Evolutionary conservation across 2,113 vertebrate genomes (phyloP).

Genomic region (Sinocyclocheilus anophthalmus): DNA sequence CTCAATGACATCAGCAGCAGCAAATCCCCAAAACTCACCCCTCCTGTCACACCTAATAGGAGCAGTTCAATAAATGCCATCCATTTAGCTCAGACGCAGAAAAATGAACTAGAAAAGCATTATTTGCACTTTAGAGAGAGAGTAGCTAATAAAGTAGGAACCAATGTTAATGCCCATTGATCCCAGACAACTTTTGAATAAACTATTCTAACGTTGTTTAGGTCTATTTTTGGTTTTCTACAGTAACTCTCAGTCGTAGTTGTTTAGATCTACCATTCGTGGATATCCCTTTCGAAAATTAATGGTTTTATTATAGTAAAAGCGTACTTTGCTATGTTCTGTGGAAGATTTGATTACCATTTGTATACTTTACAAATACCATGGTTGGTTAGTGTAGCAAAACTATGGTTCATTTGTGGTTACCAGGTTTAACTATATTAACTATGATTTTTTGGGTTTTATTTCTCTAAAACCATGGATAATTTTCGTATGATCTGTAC

Average conservation of each 20-base stretch:
- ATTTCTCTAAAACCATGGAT: not conserved
- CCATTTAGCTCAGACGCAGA: not conserved
- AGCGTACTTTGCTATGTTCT: not conserved
- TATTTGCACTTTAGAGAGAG: not conserved
- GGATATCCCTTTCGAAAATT: no score
- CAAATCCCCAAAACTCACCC: slow-evolving; percentile 63
- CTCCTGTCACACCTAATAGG: slow-evolving; percentile 23
- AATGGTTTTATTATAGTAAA: not conserved
- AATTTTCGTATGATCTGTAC: not conserved
- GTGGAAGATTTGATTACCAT: no score
- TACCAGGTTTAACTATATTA: not conserved
- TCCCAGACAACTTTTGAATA: not conserved
- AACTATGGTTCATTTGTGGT: no score
- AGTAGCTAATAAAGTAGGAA: not conserved
- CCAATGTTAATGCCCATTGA: not conserved
- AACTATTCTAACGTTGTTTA: not conserved
- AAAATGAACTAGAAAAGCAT: not conserved
- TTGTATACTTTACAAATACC: not conserved
- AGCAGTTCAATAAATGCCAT: slow-evolving; percentile 17
- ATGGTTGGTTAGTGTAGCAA: not conserved
- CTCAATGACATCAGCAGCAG: slow-evolving; percentile 72
- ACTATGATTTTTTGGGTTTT: not conserved
- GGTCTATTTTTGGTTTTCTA: not conserved
- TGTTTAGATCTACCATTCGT: no score
- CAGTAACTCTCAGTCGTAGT: no score